phyloP scores from a whole-genome alignment of 2,888 invertebrate genomes.

The Cotesia congregata region DNA sequence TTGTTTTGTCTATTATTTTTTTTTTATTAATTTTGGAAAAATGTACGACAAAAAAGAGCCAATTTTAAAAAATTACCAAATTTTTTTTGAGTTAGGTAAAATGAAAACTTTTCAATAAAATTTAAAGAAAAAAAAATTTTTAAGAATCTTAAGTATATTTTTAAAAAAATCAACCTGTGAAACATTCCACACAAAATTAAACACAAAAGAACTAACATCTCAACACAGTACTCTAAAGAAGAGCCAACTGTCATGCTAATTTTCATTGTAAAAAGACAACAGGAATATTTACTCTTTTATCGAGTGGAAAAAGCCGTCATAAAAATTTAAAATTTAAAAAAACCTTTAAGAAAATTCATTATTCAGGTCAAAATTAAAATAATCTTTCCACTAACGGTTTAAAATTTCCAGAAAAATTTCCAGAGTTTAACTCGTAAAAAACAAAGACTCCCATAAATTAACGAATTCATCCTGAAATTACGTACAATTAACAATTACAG shows the following conservation, averaged over 20 bases:
- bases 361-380: background rate
- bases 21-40: too few relatives aligned
- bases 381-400: too few relatives aligned
- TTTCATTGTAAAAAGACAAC: background rate
- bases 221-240: background rate
- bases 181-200: too few relatives aligned
- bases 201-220: too few relatives aligned
- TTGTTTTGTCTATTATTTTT: too few relatives aligned
- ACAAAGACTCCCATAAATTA: background rate
- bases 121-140: background rate
- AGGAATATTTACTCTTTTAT: background rate
- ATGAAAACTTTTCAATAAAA: too few relatives aligned
- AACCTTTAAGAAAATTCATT: background rate
- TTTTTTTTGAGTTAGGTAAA: too few relatives aligned
- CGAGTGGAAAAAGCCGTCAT: background rate
- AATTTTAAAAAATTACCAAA: too few relatives aligned
- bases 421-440: background rate
- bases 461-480: conserved; percentile 20
- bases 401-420: background rate
- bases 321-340: background rate
- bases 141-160: too few relatives aligned
- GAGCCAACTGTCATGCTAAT: background rate
- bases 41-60: too few relatives aligned
- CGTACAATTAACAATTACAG: conserved; percentile 31
- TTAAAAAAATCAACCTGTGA: too few relatives aligned